Conservation (phyloP, 2,797 vertebrate genomes). For the Spheniscus humboldti region DNA sequence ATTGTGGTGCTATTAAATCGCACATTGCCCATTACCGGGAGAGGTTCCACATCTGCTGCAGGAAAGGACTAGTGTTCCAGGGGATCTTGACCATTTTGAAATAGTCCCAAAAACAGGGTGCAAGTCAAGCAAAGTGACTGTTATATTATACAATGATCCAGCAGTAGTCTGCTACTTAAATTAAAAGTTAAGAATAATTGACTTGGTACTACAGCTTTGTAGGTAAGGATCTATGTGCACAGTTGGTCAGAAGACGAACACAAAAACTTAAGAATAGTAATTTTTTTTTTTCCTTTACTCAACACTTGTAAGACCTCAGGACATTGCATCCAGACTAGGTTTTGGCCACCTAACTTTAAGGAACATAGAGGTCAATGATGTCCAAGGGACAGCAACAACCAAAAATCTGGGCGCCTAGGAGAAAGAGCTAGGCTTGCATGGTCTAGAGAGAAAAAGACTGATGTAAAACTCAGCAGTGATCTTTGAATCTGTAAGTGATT, state of each 20-base stretch:
- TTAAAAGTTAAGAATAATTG: neutral
- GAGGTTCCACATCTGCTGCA: neutral
- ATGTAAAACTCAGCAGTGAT: neutral
- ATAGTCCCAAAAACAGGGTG: neutral
- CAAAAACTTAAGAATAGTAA: neutral
- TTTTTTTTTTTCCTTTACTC: neutral
- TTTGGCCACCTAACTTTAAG: neutral
- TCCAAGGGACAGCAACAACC: neutral
- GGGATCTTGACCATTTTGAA: neutral
- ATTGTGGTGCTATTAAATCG: neutral
- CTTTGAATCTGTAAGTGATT: neutral
- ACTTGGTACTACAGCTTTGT: neutral
- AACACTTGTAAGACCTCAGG: neutral
- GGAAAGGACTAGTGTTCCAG: neutral
- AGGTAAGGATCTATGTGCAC: neutral
- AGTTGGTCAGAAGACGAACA: neutral
- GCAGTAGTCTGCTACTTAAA: neutral
- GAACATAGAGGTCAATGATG: neutral
- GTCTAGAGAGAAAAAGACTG: neutral
- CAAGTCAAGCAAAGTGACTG: neutral
- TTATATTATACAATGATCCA: neutral
- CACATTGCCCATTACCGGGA: neutral
- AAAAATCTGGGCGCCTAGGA: neutral
- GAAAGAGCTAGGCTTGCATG: neutral
- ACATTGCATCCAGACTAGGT: neutral